Evolutionary conservation across 2,113 vertebrate species (phyloP).

Genomic region (Ptyas mucosa): DNA sequence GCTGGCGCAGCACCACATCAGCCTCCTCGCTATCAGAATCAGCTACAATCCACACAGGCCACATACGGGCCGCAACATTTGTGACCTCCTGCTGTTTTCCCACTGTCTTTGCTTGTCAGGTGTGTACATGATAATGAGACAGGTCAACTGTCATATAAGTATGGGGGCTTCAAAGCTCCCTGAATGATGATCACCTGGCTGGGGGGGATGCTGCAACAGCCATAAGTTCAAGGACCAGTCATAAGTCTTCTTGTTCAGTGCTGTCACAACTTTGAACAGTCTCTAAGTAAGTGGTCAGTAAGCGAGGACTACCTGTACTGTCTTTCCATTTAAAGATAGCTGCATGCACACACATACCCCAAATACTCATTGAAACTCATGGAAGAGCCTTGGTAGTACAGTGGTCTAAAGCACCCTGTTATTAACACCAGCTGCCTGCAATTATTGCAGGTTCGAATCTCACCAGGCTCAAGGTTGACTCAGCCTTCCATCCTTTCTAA

Average conservation of each 20-base stretch:
- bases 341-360: background rate
- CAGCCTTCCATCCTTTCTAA: too few relatives aligned
- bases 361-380: background rate
- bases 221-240: background rate
- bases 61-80: too few relatives aligned
- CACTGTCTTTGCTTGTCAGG: background rate
- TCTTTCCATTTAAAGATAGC: background rate
- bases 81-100: background rate
- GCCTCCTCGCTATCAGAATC: too few relatives aligned
- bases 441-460: too few relatives aligned
- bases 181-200: background rate
- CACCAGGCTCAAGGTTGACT: too few relatives aligned
- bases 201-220: background rate
- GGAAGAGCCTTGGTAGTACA: too few relatives aligned
- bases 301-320: background rate
- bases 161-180: background rate
- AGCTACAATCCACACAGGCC: too few relatives aligned
- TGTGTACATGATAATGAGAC: background rate
- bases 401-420: too few relatives aligned
- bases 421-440: too few relatives aligned
- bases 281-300: background rate
- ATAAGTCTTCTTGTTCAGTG: background rate
- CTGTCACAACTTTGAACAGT: background rate
- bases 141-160: background rate
- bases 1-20: too few relatives aligned